These are phyloP conservation scores for Parasteatoda tepidariorum DNA, from an alignment of 1,140 invertebrate genomes.

Conservation along the genomic window DNA sequence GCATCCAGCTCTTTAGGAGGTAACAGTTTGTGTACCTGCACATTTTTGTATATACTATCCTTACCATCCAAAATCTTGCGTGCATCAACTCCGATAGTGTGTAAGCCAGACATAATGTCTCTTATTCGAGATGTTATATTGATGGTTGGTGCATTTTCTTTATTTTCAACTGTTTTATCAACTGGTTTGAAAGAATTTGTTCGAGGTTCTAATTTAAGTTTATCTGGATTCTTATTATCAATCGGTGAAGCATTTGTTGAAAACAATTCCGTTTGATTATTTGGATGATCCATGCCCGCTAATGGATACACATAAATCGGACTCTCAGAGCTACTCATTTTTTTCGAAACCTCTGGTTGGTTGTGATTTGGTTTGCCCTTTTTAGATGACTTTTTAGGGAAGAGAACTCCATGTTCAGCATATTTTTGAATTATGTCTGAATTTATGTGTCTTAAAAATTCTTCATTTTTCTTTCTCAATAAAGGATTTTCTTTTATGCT, in stretches of 20 bases:
- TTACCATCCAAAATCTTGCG: conserved; percentile 33
- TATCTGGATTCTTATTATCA: too few relatives aligned
- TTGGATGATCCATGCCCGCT: not conserved
- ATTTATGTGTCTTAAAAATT: not conserved
- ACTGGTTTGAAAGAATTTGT: not conserved
- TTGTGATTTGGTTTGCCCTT: not conserved
- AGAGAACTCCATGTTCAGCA: not conserved
- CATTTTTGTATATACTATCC: conserved; percentile 26
- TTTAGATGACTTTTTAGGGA: not conserved
- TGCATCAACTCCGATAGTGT: conserved; percentile 21
- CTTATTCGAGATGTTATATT: conserved; percentile 15
- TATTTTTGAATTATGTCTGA: not conserved
- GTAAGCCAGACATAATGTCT: conserved; percentile 16
- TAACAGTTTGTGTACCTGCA: conserved; percentile 14
- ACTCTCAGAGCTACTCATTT: not conserved
- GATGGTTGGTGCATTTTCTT: not conserved
- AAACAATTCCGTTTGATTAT: too few relatives aligned
- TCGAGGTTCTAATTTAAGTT: not conserved
- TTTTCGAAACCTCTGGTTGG: not conserved
- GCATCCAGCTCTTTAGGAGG: not conserved
- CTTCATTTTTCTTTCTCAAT: not conserved
- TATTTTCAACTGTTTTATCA: not conserved
- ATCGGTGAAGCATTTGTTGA: too few relatives aligned
- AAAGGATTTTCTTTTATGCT: not conserved
- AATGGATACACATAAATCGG: conserved; percentile 19